These are phyloP conservation scores for Holothuria glaberrima DNA, from an alignment of 35 echinoderm and acorn worm species.

Conservation along the genomic window DNA sequence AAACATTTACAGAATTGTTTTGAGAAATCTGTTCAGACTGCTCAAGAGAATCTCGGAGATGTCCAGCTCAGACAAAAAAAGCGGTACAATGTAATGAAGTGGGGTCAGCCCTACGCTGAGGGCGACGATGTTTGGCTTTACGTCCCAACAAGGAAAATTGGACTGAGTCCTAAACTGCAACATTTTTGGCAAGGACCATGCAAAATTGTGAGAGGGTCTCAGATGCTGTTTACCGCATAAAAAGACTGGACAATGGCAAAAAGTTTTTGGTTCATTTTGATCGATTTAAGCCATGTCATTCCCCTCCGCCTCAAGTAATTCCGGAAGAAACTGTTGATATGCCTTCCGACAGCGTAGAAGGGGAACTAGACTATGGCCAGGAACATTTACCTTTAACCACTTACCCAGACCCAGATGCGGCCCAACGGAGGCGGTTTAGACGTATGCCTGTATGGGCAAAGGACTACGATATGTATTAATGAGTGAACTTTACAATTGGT, in stretches of 20 bases:
- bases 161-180: conserved; percentile 56
- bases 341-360: neutral
- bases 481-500: too few relatives aligned
- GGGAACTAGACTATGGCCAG: neutral
- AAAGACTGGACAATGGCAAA: neutral
- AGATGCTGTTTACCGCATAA: conserved; percentile 1
- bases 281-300: conserved; percentile 10
- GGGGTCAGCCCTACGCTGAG: neutral
- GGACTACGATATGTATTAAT: conserved; percentile 8
- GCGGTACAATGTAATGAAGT: neutral
- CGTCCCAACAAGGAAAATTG: conserved; percentile 9
- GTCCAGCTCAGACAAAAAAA: conserved; percentile 35
- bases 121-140: conserved; percentile 72
- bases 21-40: conserved; percentile 31
- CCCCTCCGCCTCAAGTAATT: neutral
- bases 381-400: neutral
- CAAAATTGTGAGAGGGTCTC: neutral
- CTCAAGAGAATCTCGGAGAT: conserved; percentile 17
- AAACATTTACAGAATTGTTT: neutral
- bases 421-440: neutral
- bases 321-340: neutral
- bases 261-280: neutral
- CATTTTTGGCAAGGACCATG: conserved; percentile 5
- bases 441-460: neutral
- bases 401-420: neutral